A percentile compares a stretch with the other conserved stretches of the same genome.
Evolutionary conservation across 1,140 invertebrate genomes (phyloP).

Genomic region (Hylyphantes graminicola): DNA sequence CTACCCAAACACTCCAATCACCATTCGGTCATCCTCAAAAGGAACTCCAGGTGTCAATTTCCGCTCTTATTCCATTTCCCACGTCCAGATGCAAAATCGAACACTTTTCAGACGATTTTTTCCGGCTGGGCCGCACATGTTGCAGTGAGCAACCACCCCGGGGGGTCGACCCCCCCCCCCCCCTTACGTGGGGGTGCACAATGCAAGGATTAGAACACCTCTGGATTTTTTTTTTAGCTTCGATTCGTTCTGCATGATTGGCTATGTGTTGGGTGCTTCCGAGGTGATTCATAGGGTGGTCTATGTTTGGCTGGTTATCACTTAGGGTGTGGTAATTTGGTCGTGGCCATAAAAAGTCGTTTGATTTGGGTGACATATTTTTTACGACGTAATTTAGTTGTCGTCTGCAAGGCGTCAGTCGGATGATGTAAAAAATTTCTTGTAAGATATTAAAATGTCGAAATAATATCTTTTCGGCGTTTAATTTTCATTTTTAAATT

Average conservation of each 20-base stretch:
- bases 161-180: background rate
- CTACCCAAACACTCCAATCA: too few relatives aligned
- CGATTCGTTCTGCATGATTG: background rate
- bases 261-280: background rate
- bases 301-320: background rate
- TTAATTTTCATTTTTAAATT: too few relatives aligned
- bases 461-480: too few relatives aligned
- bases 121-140: conserved; percentile 30
- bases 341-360: too few relatives aligned
- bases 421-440: too few relatives aligned
- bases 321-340: too few relatives aligned
- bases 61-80: conserved; percentile 24
- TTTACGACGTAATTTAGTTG: too few relatives aligned
- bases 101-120: conserved; percentile 14
- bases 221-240: conserved; percentile 15
- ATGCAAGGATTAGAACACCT: conserved; percentile 53
- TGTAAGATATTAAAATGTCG: too few relatives aligned
- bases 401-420: too few relatives aligned
- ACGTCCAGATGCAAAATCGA: conserved; percentile 40
- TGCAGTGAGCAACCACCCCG: background rate
- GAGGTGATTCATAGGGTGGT: background rate
- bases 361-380: too few relatives aligned
- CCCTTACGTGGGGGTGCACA: background rate
- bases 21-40: too few relatives aligned
- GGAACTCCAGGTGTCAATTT: conserved; percentile 46